Evolutionary conservation across 2,113 vertebrate genomes (phyloP).

Genomic region (Nycticebus coucang): DNA sequence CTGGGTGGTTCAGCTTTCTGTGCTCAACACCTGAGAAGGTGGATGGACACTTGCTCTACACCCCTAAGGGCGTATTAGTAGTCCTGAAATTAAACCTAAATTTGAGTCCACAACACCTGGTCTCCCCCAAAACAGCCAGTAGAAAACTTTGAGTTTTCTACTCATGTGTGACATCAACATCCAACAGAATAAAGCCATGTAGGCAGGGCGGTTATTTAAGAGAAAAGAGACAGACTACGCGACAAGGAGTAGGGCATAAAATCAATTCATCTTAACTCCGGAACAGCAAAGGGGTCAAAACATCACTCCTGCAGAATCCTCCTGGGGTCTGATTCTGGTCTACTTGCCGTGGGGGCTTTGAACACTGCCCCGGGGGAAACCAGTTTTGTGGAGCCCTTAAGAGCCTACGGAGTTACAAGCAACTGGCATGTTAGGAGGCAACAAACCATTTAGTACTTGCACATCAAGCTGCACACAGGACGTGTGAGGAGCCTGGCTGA

Average conservation of each 20-base stretch:
- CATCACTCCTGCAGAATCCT: neutral
- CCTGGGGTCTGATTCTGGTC: no score
- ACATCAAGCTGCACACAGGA: conserved; percentile 36
- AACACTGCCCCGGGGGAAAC: neutral
- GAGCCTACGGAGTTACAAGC: conserved; percentile 13
- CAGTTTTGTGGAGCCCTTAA: neutral
- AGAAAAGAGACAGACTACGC: neutral
- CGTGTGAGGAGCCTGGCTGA: conserved; percentile 50
- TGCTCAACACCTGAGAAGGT: neutral
- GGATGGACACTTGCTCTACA: no score
- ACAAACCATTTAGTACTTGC: conserved; percentile 50
- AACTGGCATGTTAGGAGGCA: conserved; percentile 52
- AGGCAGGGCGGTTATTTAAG: neutral
- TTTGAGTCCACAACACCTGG: neutral
- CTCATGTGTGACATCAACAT: no score
- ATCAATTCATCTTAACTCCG: neutral
- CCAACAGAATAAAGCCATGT: neutral
- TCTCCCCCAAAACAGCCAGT: neutral
- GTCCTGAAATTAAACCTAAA: neutral
- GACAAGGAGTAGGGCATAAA: neutral
- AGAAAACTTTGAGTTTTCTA: neutral
- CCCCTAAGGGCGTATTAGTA: rapidly evolving
- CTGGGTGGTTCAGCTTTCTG: rapidly evolving
- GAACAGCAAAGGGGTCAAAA: neutral
- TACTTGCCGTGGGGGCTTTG: neutral